Conservation (phyloP, 2,113 vertebrate species). For the human (Homo sapiens) region GRCh38 chr5:147306501-147307000, state of each 20-base stretch:
- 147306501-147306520: neutral
- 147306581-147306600: neutral
- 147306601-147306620: neutral
- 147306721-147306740: neutral
- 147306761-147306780: neutral
- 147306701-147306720: neutral
- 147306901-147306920: neutral
- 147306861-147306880: neutral
- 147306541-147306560: neutral
- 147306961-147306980: neutral
- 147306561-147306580: too few species aligned
- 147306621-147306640: neutral
- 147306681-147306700: neutral
- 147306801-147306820: neutral
- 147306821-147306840: neutral
- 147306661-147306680: neutral
- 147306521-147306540: neutral
- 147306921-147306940: neutral
- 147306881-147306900: neutral
- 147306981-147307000: neutral
- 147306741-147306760: neutral
- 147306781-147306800: neutral
- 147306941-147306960: neutral
- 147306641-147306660: neutral
- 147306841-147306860: neutral